A percentile compares a stretch with the other conserved stretches of the same genome.
Conservation (phyloP, 2,113 vertebrate genomes). For the Lipophrys pholis region DNA sequence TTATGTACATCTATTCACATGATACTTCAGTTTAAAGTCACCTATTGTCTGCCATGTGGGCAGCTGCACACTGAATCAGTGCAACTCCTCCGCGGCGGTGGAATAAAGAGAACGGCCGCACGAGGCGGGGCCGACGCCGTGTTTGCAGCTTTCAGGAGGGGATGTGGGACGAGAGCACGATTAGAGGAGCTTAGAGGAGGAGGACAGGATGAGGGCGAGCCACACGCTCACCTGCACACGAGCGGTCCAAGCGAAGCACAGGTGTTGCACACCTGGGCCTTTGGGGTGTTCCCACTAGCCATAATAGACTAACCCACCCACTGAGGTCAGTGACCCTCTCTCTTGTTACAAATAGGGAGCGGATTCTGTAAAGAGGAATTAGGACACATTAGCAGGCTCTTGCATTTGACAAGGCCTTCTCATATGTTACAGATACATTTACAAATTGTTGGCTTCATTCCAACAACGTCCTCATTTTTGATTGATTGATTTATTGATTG, state of each 20-base stretch:
- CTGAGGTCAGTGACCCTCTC: conserved; percentile 66
- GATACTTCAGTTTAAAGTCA: too few species aligned
- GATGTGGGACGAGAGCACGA: conserved; percentile 61
- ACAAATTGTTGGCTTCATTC: neutral
- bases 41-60: too few species aligned
- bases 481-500: neutral
- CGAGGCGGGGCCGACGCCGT: conserved; percentile 29
- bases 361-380: conserved; percentile 49
- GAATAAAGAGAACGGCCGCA: neutral
- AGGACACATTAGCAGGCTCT: conserved; percentile 38
- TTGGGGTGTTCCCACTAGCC: conserved; percentile 46
- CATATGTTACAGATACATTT: neutral
- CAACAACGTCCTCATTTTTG: neutral
- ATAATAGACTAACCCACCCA: conserved; percentile 51
- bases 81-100: conserved; percentile 29
- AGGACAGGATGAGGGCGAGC: conserved; percentile 26
- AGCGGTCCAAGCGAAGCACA: conserved; percentile 55
- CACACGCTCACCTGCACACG: conserved; percentile 53
- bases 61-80: too few species aligned
- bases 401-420: neutral
- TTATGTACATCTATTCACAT: too few species aligned
- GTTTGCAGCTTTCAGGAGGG: conserved; percentile 56
- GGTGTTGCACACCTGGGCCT: conserved; percentile 78
- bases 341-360: conserved; percentile 45
- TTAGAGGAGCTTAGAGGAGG: conserved; percentile 55